Percentiles rank a stretch among this genome's conserved stretches.
Conservation (phyloP, 2,797 vertebrate species). For the Bryconaethiops microstoma region DNA sequence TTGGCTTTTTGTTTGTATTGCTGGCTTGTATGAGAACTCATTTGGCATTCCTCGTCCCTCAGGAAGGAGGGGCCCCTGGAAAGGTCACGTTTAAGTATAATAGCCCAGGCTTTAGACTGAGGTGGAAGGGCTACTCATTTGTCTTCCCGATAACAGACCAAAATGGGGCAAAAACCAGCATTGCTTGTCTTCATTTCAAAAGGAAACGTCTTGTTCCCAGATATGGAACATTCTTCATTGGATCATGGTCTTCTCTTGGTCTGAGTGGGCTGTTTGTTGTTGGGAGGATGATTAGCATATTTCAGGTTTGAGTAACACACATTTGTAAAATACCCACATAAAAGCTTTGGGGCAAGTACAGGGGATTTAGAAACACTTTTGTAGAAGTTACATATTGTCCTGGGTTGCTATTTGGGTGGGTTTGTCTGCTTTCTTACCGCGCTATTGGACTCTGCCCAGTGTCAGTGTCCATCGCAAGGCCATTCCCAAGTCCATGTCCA, state of each 20-base stretch:
- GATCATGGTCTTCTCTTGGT: background rate
- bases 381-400: background rate
- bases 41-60: conserved; percentile 35
- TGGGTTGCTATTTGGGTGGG: background rate
- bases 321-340: background rate
- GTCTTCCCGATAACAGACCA: background rate
- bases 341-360: background rate
- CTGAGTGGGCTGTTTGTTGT: background rate
- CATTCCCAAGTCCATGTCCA: conserved; percentile 75
- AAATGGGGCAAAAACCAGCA: background rate
- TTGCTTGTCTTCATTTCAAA: background rate
- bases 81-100: conserved; percentile 43
- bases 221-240: background rate
- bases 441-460: conserved; percentile 17
- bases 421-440: conserved; percentile 14
- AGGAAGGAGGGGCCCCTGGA: conserved; percentile 24
- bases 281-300: conserved; percentile 20
- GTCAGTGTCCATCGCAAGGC: conserved; percentile 31
- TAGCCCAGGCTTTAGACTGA: conserved; percentile 23
- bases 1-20: conserved; percentile 42
- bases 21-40: conserved; percentile 31
- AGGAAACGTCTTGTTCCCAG: conserved; percentile 23
- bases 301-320: conserved; percentile 26
- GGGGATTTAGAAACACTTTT: background rate
- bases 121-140: conserved; percentile 8